These are phyloP conservation scores for Magallana nippona DNA, from an alignment of 2,888 invertebrate genomes.

Conservation along the genomic window DNA sequence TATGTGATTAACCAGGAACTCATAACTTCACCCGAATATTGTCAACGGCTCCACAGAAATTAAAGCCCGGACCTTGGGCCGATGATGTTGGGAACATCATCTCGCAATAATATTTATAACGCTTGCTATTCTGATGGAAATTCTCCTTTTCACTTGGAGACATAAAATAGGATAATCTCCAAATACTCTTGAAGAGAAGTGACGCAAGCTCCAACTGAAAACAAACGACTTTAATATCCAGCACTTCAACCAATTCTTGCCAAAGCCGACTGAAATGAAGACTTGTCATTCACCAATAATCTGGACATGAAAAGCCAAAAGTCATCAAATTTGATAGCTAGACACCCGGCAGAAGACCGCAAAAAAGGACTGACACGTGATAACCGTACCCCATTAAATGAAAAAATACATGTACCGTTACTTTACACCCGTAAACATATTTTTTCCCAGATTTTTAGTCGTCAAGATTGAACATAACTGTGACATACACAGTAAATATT, in stretches of 20 bases:
- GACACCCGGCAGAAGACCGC: conserved; percentile 16
- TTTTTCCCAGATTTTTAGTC: too few relatives aligned
- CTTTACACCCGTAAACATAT: too few relatives aligned
- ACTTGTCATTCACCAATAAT: background rate
- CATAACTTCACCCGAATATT: background rate
- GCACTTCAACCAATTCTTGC: background rate
- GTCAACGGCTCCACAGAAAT: background rate
- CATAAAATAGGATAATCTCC: conserved; percentile 8
- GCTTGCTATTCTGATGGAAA: conserved; percentile 6
- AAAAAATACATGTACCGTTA: too few relatives aligned
- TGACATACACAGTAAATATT: too few relatives aligned
- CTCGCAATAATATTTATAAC: conserved; percentile 4
- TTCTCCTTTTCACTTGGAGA: background rate
- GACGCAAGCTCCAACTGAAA: background rate
- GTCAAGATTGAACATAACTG: too few relatives aligned
- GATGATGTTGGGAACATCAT: background rate
- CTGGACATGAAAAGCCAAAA: conserved; percentile 15
- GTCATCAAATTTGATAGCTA: background rate
- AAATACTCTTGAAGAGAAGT: background rate
- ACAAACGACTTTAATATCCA: conserved; percentile 8
- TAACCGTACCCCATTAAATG: too few relatives aligned
- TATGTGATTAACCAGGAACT: conserved; percentile 7
- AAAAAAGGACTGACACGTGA: background rate
- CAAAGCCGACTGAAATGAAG: background rate
- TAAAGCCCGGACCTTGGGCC: too few relatives aligned